These are phyloP conservation scores for Anhinga anhinga DNA, from an alignment of 2,113 vertebrate genomes.

Conservation along the genomic window DNA sequence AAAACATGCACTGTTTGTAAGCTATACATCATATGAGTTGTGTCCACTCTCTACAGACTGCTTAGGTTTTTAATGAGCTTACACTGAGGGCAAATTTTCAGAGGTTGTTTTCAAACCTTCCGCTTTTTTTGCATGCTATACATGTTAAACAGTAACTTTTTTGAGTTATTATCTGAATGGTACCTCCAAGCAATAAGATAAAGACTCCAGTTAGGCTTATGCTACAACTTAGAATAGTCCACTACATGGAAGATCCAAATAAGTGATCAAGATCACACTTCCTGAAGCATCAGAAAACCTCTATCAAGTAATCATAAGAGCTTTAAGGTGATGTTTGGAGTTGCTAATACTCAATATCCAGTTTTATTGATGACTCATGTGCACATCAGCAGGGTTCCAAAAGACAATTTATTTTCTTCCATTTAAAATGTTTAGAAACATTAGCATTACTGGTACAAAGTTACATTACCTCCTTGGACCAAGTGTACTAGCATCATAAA, in stretches of 20 bases:
- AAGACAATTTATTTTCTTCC: background rate
- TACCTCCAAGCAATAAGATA: background rate
- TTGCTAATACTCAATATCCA: background rate
- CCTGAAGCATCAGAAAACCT: background rate
- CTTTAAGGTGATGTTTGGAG: background rate
- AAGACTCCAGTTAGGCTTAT: background rate
- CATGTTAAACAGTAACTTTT: background rate
- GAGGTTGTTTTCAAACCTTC: background rate
- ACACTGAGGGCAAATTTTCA: background rate
- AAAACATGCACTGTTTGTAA: background rate
- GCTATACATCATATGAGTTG: background rate
- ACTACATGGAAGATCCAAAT: background rate
- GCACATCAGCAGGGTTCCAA: background rate
- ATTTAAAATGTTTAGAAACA: background rate
- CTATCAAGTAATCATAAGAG: background rate
- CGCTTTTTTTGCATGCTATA: background rate
- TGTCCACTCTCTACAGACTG: background rate
- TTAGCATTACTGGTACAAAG: background rate
- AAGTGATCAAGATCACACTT: background rate
- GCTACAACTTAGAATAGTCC: background rate
- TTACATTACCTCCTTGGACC: background rate
- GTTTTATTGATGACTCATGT: background rate
- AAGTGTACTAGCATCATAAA: background rate
- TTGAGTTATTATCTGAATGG: background rate
- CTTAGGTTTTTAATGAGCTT: background rate